Evolutionary conservation across 2,113 vertebrate species (phyloP).

Genomic region (Tenrec ecaudatus): DNA sequence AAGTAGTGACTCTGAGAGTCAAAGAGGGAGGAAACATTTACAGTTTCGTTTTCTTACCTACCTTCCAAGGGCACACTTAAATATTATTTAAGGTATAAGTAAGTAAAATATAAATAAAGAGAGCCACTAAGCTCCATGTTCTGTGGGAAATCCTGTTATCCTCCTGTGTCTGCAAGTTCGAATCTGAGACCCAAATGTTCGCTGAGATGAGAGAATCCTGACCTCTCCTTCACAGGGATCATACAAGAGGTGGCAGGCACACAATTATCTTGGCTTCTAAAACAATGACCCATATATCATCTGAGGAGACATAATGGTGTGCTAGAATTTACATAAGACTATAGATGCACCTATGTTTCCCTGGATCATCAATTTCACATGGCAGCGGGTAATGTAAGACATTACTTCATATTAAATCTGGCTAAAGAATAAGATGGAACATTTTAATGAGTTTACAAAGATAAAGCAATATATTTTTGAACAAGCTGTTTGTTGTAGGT

Average conservation of each 20-base stretch:
- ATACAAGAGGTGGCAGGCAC: background rate
- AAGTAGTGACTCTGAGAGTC: background rate
- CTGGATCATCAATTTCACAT: background rate
- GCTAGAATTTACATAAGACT: background rate
- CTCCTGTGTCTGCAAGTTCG: background rate
- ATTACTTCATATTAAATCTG: background rate
- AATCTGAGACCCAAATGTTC: background rate
- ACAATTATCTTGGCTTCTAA: constrained; percentile 14
- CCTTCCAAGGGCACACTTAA: background rate
- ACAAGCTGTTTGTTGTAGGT: background rate
- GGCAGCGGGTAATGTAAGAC: background rate
- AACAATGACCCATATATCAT: background rate
- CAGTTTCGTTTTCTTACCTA: background rate
- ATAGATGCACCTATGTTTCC: background rate
- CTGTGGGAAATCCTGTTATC: background rate
- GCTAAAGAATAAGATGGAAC: background rate
- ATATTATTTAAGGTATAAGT: background rate
- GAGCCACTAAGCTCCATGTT: background rate
- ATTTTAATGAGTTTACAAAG: background rate
- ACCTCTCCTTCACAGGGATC: background rate
- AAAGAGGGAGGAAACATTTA: background rate
- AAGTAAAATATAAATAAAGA: constrained; percentile 26
- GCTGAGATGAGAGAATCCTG: background rate
- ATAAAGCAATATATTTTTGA: background rate
- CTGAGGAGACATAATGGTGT: background rate